Percentiles rank a stretch among this genome's conserved stretches.
Conservation (phyloP, 2,888 invertebrate species). For the Macaria liturata region DNA sequence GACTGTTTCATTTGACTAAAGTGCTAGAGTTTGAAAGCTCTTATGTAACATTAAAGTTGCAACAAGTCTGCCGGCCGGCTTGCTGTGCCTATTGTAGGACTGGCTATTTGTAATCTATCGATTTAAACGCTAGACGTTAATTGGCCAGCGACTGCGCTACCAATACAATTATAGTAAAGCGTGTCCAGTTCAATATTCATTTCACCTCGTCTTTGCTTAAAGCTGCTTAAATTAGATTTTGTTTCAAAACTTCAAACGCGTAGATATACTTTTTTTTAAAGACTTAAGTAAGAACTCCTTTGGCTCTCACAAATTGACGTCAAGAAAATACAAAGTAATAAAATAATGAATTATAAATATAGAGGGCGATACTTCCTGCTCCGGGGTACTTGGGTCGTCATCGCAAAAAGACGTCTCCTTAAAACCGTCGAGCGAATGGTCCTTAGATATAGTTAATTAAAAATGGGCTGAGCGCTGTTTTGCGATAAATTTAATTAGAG, state of each 20-base stretch:
- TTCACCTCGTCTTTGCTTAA: no score
- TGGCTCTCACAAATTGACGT: no score
- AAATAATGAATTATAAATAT: slow-evolving; percentile 3
- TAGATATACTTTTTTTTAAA: no score
- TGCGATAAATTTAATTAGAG: slow-evolving; percentile 59
- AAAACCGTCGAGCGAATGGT: slow-evolving; percentile 35
- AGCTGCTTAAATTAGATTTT: no score
- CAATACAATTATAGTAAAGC: no score
- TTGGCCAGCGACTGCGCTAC: no score
- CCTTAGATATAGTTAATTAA: slow-evolving; percentile 48
- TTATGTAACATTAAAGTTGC: not conserved
- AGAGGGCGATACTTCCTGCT: not conserved
- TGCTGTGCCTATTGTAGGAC: no score
- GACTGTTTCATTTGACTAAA: slow-evolving; percentile 15
- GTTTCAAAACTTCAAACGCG: no score
- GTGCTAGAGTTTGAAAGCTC: slow-evolving; percentile 2
- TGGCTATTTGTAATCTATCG: no score
- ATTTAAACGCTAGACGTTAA: no score
- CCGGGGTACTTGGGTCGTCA: slow-evolving; percentile 10
- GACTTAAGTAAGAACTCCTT: no score
- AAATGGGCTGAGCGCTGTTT: slow-evolving; percentile 48
- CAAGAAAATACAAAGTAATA: not conserved
- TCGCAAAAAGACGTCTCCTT: slow-evolving; percentile 23
- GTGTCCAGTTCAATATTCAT: no score
- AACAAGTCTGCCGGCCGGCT: not conserved